Conservation (phyloP, 1,140 invertebrate genomes). For the Neodiprion pinetum region DNA sequence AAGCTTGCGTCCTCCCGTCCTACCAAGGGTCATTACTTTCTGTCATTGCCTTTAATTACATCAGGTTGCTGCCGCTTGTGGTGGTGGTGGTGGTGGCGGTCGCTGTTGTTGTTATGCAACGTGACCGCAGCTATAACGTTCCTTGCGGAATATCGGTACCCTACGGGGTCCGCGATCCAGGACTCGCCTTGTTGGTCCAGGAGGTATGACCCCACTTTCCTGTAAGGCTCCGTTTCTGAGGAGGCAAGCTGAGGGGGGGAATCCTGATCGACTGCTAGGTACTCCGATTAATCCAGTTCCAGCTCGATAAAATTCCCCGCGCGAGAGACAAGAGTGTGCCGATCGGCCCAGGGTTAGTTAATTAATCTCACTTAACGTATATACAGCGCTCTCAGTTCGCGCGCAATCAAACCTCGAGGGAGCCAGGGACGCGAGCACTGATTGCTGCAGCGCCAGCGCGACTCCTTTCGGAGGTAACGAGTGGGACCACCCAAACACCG, state of each 20-base stretch:
- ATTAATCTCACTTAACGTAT: constrained; percentile 6
- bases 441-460: background rate
- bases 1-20: background rate
- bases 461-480: constrained; percentile 5
- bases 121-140: constrained; percentile 29
- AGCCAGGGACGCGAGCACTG: background rate
- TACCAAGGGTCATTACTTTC: constrained; percentile 34
- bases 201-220: background rate
- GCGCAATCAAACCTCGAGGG: background rate
- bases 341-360: background rate
- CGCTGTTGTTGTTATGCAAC: constrained; percentile 38
- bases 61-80: constrained; percentile 11
- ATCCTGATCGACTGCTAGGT: background rate
- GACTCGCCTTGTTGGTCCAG: background rate
- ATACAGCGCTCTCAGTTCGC: background rate
- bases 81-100: background rate
- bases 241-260: background rate
- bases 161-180: constrained; percentile 10
- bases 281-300: background rate
- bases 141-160: constrained; percentile 22
- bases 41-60: constrained; percentile 42
- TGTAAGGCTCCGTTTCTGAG: background rate
- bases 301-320: background rate
- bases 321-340: background rate
- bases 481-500: constrained; percentile 6